phyloP scores from a whole-genome alignment of 2,888 invertebrate species.

The Sialis lutaria region DNA sequence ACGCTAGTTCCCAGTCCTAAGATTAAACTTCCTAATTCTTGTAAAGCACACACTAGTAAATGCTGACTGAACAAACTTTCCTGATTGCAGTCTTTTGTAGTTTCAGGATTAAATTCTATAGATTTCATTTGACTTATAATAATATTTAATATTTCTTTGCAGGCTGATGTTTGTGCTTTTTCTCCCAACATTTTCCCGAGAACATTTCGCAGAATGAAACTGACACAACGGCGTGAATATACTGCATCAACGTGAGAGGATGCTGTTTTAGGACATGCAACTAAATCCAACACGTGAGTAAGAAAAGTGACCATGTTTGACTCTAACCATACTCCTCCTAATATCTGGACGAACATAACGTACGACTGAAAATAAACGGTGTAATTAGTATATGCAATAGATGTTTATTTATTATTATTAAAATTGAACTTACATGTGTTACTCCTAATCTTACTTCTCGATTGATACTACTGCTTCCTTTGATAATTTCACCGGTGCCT shows the following conservation, averaged over 20 bases:
- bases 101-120: constrained; percentile 83
- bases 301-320: constrained; percentile 72
- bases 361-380: constrained; percentile 54
- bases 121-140: constrained; percentile 91
- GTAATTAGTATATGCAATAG: constrained; percentile 1
- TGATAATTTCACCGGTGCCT: constrained; percentile 87
- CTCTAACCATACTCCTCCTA: constrained; percentile 92
- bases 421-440: constrained; percentile 65
- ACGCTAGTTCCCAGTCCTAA: constrained; percentile 89
- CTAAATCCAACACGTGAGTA: constrained; percentile 80
- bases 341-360: constrained; percentile 82
- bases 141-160: constrained; percentile 83
- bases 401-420: not conserved
- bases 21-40: constrained; percentile 82
- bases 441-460: constrained; percentile 94
- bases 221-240: constrained; percentile 92
- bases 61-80: constrained; percentile 84
- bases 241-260: constrained; percentile 96
- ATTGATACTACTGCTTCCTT: constrained; percentile 83
- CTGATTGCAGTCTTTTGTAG: constrained; percentile 80
- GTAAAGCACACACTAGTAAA: constrained; percentile 79
- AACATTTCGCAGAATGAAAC: constrained; percentile 81
- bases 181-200: constrained; percentile 91
- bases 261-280: constrained; percentile 89
- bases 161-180: constrained; percentile 90